phyloP scores from a whole-genome alignment of 2,888 invertebrate species.

The Acrocyrtus sp. region DNA sequence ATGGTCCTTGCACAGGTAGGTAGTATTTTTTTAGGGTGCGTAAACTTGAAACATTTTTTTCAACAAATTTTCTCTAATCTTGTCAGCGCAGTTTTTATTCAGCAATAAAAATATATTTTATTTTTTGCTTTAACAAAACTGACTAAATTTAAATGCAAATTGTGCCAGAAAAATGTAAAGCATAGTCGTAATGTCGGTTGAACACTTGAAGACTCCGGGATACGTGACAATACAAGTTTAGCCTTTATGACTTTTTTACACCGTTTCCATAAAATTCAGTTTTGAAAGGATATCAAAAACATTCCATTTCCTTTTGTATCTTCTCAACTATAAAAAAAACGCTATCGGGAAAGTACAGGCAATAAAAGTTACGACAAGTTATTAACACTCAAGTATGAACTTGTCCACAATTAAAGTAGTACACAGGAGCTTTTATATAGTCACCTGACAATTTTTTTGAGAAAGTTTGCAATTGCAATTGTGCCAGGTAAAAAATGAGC shows the following conservation, averaged over 20 bases:
- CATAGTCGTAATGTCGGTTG: background rate
- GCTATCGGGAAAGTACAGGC: background rate
- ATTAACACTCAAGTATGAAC: conserved; percentile 15
- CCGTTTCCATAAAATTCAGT: background rate
- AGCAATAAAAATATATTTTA: no score
- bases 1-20: no score
- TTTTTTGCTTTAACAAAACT: no score
- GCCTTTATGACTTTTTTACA: background rate
- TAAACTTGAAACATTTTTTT: no score
- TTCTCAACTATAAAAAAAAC: background rate
- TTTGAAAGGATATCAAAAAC: background rate
- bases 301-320: background rate
- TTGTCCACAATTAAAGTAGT: background rate
- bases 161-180: no score
- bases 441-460: background rate
- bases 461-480: background rate
- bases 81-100: no score
- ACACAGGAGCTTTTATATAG: background rate
- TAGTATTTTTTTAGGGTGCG: no score
- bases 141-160: no score
- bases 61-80: no score
- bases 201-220: background rate
- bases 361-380: conserved; percentile 14
- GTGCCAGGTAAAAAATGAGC: conserved; percentile 11
- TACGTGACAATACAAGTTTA: background rate